Base-by-base conservation (phyloP, 2,888 invertebrate species). In the Drosophila dives region DNA sequence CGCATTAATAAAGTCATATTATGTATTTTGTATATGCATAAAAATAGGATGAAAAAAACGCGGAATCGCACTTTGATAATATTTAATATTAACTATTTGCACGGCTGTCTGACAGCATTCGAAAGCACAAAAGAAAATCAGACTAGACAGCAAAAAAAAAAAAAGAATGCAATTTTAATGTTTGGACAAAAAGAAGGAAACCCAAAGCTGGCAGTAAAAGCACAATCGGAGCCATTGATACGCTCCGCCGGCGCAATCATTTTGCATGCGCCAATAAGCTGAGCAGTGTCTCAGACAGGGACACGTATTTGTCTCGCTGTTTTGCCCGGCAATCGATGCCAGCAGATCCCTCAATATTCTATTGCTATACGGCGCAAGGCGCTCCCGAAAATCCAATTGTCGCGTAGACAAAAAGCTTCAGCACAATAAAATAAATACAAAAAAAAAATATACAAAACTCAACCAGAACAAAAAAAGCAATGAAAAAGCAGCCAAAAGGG, bases 301-400 rank as follows among this genome's bases (percentile, higher is more conserved):
- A 76, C 82, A 84, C 81, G 89, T 86, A 76, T 84, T 81, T 86
- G 82, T 71, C 82, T 70, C 63, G 56, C 60, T 60, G 53, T 69
- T 62, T 26, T 20, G n/a, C 60, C 38, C 53, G 59, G 67, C 58
- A 53, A 64, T 51, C 64, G 56, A 67, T 68, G 73, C 73, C 64
- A 60, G 64, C 58, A 82, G 76, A 78, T 85, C 86, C 72, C 69
- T 83, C 81, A 84, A 81, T 84, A 84, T 84, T 73, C 66, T 70
- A 60, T 65, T 56, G 65, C 70, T 55, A 70, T 68, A 45, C 8
- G 71, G 54, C 69, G 69, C 70, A 72, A 78, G 69, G 55, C 72
- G 68, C 72, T 64, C 15, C 17, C 67, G 63, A 81, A 74, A 78
- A 90, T 90, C 90, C 89, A 88, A 90, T 90, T 86, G 90, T 83